phyloP scores from a whole-genome alignment of 2,113 vertebrate species.

The Corythaeola cristata region DNA sequence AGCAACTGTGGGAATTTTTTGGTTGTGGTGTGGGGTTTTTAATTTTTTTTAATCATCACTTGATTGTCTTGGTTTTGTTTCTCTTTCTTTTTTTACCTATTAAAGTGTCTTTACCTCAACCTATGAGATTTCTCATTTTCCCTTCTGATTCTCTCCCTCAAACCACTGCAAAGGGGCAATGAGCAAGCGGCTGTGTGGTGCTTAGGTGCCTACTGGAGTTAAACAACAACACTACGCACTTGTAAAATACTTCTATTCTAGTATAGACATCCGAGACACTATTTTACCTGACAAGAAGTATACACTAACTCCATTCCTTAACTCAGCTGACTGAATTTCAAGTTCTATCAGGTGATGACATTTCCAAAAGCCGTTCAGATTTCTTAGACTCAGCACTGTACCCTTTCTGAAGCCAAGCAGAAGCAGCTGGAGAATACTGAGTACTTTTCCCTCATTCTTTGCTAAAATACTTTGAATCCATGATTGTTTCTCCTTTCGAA shows the following conservation, averaged over 20 bases:
- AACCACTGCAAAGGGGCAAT: accelerated
- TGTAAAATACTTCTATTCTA: background rate
- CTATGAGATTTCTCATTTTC: background rate
- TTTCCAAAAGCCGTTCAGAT: background rate
- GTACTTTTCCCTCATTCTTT: background rate
- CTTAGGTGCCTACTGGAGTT: background rate
- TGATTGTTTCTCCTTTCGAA: background rate
- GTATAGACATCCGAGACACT: background rate
- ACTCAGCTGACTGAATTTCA: background rate
- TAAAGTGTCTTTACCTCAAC: background rate
- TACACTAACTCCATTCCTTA: background rate
- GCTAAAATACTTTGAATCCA: background rate
- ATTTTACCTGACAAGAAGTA: background rate
- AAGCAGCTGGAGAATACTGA: background rate
- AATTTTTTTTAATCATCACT: background rate
- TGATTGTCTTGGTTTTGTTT: background rate
- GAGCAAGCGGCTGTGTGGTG: background rate
- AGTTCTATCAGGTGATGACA: background rate
- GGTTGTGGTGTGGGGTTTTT: accelerated
- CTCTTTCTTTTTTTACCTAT: background rate
- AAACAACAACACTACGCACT: background rate
- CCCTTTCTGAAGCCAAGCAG: background rate
- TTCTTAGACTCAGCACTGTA: background rate
- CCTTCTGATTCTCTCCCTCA: background rate
- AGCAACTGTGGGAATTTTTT: background rate